Evolutionary conservation across 2,113 vertebrate genomes (phyloP), one percentile per base, ranked within the genome.

Genomic region (Hoplias malabaricus): DNA sequence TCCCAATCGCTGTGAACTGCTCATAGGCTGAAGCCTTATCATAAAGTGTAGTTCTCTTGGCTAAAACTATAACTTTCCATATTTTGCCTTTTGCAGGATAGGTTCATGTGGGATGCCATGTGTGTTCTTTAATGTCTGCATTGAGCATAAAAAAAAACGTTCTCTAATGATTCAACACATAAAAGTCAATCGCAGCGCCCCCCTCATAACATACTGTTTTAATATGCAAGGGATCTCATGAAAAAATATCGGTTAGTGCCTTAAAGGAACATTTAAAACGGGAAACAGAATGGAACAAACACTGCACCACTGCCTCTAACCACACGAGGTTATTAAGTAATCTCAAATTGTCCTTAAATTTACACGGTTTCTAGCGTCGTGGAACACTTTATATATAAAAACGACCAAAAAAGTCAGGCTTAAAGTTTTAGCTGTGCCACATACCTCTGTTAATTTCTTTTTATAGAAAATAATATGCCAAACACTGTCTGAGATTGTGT

Each of bases 1-100:
- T 63, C 42, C 65, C 63, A 46, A 84, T 79, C 74, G 68, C 77
- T 73, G 43, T 77, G 70, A 80, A 83, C 1, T 31, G 54, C 66
- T 75, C 57, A 7, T 61, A 65, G 50, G 75, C 38, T 80, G 27
- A 19, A 61, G 27, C 27, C 29, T 6, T 5, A 33, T 19, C 12
- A 0, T 5, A 16, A 14, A 16, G 12, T 29, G 31, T 13, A 19
- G 57, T 27, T 16, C 57, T 33, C 29, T 61, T 33, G 29, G 29
- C 29, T 33, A 33, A 33, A 61, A 38, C 65, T 38, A 57, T 16
- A 11, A 29, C 34, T 46, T 61, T 78, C 34, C 54, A 23, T 40
- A 25, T 42, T 68, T 4, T 50, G n/a, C 81, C 11, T 31, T 1
- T 29, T 2, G 13, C 16, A 19, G n/a, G n/a, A n/a, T n/a, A n/a